phyloP scores from a whole-genome alignment of 2,888 invertebrate genomes.

The Aphodius granarius region DNA sequence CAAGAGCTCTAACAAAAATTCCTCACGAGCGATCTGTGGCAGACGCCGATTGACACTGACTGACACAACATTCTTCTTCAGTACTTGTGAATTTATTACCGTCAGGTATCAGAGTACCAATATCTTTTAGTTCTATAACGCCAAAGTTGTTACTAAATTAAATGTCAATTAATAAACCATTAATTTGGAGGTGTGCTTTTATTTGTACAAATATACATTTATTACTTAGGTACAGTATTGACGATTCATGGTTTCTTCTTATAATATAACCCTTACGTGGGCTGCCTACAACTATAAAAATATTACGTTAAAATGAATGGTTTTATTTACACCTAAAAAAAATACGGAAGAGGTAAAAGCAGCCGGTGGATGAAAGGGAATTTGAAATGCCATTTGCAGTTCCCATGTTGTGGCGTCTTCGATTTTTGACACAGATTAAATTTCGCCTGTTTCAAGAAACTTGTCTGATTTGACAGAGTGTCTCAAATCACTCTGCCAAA shows the following conservation, averaged over 20 bases:
- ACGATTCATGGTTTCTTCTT: neutral
- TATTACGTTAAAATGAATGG: neutral
- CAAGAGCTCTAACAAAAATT: conserved; percentile 19
- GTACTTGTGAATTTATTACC: neutral
- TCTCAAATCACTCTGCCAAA: no score
- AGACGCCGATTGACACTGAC: neutral
- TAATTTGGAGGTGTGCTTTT: neutral
- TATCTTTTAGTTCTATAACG: neutral
- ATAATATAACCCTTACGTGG: neutral
- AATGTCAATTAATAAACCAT: neutral
- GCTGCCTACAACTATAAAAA: neutral
- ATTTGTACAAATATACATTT: neutral
- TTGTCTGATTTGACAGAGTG: no score
- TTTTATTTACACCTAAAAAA: no score
- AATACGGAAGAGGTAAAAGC: no score
- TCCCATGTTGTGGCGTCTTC: no score
- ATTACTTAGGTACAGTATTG: neutral
- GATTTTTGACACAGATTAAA: no score
- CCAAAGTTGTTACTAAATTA: neutral
- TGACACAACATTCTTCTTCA: neutral
- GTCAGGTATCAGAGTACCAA: neutral
- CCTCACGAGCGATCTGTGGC: conserved; percentile 14
- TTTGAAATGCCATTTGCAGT: no score
- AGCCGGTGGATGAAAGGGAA: no score
- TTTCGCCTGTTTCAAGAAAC: no score